These are phyloP conservation scores for Drosophila lowei DNA, from an alignment of 1,140 invertebrate genomes.

Conservation along the genomic window DNA sequence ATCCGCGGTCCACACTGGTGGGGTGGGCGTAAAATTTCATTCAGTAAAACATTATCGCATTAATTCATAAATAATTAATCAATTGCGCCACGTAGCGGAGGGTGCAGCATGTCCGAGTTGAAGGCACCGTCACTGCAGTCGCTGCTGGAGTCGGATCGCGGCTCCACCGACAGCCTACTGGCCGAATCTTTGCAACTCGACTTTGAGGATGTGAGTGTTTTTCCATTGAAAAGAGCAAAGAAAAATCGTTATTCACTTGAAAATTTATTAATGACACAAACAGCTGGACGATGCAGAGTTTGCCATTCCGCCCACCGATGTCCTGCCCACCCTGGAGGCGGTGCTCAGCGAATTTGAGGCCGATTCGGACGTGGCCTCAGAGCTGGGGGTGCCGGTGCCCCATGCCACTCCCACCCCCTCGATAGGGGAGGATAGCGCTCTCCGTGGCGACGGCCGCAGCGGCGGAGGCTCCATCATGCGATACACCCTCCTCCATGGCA, in stretches of 20 bases:
- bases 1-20: too few relatives aligned
- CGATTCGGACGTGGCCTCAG: constrained; percentile 85
- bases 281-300: constrained; percentile 92
- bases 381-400: constrained; percentile 79
- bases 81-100: constrained; percentile 4
- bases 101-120: constrained; percentile 84
- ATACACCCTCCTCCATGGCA: constrained; percentile 91
- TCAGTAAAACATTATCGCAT: constrained; percentile 49
- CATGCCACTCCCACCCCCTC: constrained; percentile 84
- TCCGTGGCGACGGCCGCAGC: constrained; percentile 58
- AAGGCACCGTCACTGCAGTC: constrained; percentile 85
- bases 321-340: constrained; percentile 92
- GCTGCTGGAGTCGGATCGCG: constrained; percentile 86
- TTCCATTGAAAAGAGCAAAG: constrained; percentile 12
- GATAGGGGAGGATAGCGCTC: constrained; percentile 69
- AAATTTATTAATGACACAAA: neutral
- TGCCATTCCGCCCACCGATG: constrained; percentile 90
- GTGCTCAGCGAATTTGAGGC: constrained; percentile 91
- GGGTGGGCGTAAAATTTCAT: constrained; percentile 35
- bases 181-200: constrained; percentile 85
- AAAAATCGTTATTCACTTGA: neutral
- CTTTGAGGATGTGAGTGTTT: constrained; percentile 86
- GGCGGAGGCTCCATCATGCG: constrained; percentile 88
- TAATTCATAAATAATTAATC: neutral
- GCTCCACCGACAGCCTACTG: constrained; percentile 87